These are phyloP conservation scores for Bursaphelenchus mucronatus DNA, from an alignment of 1,140 invertebrate genomes.

Conservation along the genomic window DNA sequence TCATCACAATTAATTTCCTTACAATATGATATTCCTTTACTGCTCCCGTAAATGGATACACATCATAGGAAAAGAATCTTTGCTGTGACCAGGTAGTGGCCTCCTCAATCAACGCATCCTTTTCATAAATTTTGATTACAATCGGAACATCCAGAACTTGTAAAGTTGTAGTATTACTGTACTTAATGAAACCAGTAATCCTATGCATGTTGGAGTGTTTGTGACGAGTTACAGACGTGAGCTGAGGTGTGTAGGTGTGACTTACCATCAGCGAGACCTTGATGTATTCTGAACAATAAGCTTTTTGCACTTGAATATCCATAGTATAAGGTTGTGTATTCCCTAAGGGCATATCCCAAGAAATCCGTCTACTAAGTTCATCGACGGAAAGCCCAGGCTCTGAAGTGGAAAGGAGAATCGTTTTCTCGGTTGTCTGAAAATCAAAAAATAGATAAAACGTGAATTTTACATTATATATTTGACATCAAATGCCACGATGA, in stretches of 20 bases:
- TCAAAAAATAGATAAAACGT: too few relatives aligned
- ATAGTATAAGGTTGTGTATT: neutral
- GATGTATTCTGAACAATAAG: neutral
- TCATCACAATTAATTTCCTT: constrained; percentile 2
- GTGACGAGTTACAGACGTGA: constrained; percentile 9
- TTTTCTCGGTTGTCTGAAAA: neutral
- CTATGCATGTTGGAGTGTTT: constrained; percentile 6
- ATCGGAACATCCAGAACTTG: neutral
- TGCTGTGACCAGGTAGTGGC: neutral
- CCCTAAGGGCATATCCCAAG: constrained; percentile 2
- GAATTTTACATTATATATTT: too few relatives aligned
- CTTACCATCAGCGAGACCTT: neutral
- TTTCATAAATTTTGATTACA: neutral
- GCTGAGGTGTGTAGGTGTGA: neutral
- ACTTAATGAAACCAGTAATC: constrained; percentile 8
- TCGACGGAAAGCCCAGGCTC: neutral
- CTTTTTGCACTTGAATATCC: neutral
- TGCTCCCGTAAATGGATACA: neutral
- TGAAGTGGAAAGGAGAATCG: neutral
- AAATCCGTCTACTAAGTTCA: neutral
- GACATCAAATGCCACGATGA: neutral
- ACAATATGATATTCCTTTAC: neutral
- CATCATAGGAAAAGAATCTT: constrained; percentile 14
- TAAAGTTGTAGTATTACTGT: neutral
- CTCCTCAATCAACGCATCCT: neutral